Percentiles rank a stretch among this genome's conserved stretches.
Conservation (phyloP, 35 echinoderm and acorn worm genomes). For the Holothuria glaberrima region DNA sequence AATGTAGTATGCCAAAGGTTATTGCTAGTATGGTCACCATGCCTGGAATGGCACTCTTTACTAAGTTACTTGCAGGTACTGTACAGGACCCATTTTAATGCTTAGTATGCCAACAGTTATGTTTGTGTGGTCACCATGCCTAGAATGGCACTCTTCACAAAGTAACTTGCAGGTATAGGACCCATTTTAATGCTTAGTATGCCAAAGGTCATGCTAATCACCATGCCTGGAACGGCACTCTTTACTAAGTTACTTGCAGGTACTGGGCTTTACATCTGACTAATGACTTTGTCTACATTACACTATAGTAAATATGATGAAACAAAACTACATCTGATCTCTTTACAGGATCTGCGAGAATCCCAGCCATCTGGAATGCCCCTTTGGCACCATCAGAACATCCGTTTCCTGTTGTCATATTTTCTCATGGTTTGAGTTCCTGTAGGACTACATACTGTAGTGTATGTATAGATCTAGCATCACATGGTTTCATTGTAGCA, state of each 20-base stretch:
- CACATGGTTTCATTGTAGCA: conserved; percentile 85
- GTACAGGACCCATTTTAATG: neutral
- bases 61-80: conserved; percentile 8
- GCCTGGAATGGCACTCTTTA: conserved; percentile 11
- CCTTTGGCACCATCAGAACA: conserved; percentile 32
- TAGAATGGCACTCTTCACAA: neutral
- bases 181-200: too few species aligned
- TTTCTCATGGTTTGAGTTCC: conserved; percentile 82
- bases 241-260: neutral
- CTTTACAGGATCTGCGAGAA: conserved; percentile 52
- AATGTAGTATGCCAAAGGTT: conserved; percentile 81
- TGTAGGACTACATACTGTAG: conserved; percentile 84
- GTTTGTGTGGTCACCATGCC: neutral
- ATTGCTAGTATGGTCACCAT: conserved; percentile 32
- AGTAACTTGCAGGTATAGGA: too few species aligned
- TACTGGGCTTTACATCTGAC: too few species aligned
- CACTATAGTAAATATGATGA: too few species aligned
- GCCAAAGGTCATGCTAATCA: neutral
- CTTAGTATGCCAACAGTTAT: neutral
- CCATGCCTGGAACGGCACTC: neutral
- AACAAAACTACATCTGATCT: neutral
- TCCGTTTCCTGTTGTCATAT: conserved; percentile 77
- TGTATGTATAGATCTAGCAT: conserved; percentile 80
- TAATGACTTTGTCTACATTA: too few species aligned
- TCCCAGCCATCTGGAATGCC: conserved; percentile 77